Conservation (phyloP, 2,797 vertebrate genomes). For the Myotis findleyi region DNA sequence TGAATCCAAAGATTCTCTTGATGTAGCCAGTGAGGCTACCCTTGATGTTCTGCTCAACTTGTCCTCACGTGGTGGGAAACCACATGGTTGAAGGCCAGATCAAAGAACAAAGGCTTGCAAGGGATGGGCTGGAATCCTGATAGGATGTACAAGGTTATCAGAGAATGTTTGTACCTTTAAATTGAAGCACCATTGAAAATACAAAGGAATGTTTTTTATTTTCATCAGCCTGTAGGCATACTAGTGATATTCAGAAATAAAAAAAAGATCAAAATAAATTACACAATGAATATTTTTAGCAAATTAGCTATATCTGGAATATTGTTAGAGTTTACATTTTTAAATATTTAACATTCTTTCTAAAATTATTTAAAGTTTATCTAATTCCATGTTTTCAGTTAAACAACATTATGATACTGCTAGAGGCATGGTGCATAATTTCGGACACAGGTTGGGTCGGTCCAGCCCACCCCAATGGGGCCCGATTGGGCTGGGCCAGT, state of each 20-base stretch:
- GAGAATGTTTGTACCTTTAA: background rate
- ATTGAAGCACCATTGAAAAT: background rate
- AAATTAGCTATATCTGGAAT: background rate
- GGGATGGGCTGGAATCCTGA: conserved; percentile 97
- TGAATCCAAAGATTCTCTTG: conserved; percentile 99
- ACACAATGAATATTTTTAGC: background rate
- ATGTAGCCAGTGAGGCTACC: conserved; percentile 98
- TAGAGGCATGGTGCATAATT: too few relatives aligned
- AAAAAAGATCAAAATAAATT: background rate
- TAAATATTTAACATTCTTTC: background rate
- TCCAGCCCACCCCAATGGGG: too few relatives aligned
- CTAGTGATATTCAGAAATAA: background rate
- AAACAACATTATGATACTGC: background rate
- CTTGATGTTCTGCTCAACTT: conserved; percentile 98
- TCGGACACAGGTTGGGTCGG: accelerated
- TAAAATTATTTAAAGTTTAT: background rate
- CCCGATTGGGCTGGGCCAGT: too few relatives aligned
- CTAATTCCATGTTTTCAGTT: conserved; percentile 6
- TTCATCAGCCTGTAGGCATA: background rate
- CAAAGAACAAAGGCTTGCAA: conserved; percentile 98
- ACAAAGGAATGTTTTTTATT: background rate
- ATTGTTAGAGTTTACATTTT: background rate
- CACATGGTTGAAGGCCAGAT: conserved; percentile 97
- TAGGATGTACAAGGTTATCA: conserved; percentile 89
- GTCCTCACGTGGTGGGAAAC: conserved; percentile 97